Base-by-base conservation (phyloP, 2,888 invertebrate species). In the Mythimna loreyi region DNA sequence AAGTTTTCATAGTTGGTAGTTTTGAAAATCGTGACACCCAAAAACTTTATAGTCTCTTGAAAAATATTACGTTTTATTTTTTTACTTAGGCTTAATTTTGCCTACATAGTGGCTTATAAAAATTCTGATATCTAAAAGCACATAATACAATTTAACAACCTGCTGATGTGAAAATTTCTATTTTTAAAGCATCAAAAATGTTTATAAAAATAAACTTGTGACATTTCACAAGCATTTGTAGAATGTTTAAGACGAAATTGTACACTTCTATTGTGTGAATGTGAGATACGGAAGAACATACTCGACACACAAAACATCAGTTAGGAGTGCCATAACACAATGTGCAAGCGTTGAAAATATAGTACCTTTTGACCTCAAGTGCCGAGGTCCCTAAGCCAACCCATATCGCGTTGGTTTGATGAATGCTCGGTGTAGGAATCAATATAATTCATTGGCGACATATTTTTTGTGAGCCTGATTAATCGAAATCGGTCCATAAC, bases 321-420 rank as follows among this genome's bases (percentile, higher is more conserved):
- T 67, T 65, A 61, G 64, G 65, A 43, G 23, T 62, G 45, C 28
- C 47, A 55, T 45, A 61, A 5, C 40, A 62, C 66, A 47, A 73
- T 74, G 60, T 65, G 55, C 70, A 67, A 49, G 72, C 56, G 60
- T 53, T 57, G 70, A 58, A 65, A 60, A 73, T 65, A 67, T 73
- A 64, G 50, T 55, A 71, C 68, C 47, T 67, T 74, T 67, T 68
- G 72, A 82, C 76, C 76, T 83, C 60, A 71, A 43, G 45, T 52
- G 57, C 71, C 63, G 77, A 82, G 84, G 80, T 84, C 72, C 70
- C 53, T 68, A 80, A 84, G 71, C 71, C 84, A 84, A 67, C 75
- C 72, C 82, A 79, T 76, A 72, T 70, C 70, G 58, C 67, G 74
- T 82, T 53, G 61, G 58, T 52, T 65, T 77, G 67, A 81, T 67